Percentiles rank a stretch among this genome's conserved stretches.
phyloP scores from a whole-genome alignment of 1,140 invertebrate genomes.

The Diuraphis noxia region DNA sequence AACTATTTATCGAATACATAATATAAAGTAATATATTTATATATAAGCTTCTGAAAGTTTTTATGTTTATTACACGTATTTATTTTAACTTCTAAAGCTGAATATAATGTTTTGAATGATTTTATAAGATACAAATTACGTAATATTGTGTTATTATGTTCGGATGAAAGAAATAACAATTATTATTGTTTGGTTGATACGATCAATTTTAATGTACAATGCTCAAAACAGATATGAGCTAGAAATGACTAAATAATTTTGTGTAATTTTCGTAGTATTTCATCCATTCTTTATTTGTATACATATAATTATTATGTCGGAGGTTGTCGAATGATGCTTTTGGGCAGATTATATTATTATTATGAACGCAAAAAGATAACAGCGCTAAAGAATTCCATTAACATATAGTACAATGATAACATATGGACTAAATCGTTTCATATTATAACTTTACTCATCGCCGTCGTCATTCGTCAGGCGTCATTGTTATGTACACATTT shows the following conservation, averaged over 20 bases:
- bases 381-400: neutral
- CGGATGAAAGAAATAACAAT: neutral
- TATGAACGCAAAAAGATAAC: neutral
- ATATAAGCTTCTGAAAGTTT: neutral
- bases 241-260: neutral
- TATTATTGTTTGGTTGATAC: neutral
- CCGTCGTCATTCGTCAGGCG: neutral
- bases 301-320: neutral
- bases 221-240: neutral
- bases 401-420: neutral
- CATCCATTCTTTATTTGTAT: neutral
- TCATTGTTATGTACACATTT: neutral
- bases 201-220: neutral
- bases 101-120: neutral
- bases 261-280: neutral
- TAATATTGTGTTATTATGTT: neutral
- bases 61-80: neutral
- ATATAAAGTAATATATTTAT: too few relatives aligned
- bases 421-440: neutral
- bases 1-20: neutral
- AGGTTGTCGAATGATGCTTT: neutral
- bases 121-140: neutral
- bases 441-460: neutral
- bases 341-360: neutral
- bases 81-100: neutral